Conservation (phyloP, 23 tunicate genomes). For the Trididemnum clinides region DNA sequence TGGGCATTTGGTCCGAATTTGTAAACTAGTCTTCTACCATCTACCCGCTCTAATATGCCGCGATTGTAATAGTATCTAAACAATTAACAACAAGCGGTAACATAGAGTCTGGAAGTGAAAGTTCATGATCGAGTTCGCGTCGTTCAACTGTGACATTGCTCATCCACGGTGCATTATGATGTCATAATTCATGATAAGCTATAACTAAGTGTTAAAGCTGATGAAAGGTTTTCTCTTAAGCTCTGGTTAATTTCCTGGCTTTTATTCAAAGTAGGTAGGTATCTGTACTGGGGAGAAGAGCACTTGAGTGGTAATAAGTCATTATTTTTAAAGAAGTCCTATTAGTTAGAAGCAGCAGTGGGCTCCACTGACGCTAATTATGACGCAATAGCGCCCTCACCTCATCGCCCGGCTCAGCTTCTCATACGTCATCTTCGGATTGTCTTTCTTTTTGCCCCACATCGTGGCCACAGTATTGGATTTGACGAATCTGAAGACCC, state of each 20-base stretch:
- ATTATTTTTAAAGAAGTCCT: not conserved
- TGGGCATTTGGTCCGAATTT: slow-evolving; percentile 89
- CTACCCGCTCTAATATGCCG: slow-evolving; percentile 86
- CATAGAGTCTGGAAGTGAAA: not conserved
- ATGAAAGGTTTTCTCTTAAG: not conserved
- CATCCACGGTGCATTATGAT: too few species aligned
- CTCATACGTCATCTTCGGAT: slow-evolving; percentile 95
- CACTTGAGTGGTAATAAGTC: too few species aligned
- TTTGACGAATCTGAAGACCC: slow-evolving; percentile 85
- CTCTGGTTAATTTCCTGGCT: too few species aligned
- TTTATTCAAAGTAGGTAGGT: too few species aligned
- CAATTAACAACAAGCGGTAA: not conserved
- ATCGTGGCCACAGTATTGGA: slow-evolving; percentile 79
- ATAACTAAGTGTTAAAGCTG: too few species aligned
- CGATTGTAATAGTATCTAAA: slow-evolving; percentile 93
- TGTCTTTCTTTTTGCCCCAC: slow-evolving; percentile 87
- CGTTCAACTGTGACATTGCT: too few species aligned
- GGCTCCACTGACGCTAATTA: not conserved
- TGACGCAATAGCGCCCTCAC: slow-evolving; percentile 15
- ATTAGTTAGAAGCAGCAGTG: not conserved
- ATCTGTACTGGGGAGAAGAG: too few species aligned
- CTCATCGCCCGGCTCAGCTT: slow-evolving; percentile 90
- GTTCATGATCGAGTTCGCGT: too few species aligned
- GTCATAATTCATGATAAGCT: too few species aligned
- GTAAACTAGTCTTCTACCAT: slow-evolving; percentile 88